These are phyloP conservation scores for Saxidomus purpurata DNA, from an alignment of 1,140 invertebrate genomes.

Conservation along the genomic window DNA sequence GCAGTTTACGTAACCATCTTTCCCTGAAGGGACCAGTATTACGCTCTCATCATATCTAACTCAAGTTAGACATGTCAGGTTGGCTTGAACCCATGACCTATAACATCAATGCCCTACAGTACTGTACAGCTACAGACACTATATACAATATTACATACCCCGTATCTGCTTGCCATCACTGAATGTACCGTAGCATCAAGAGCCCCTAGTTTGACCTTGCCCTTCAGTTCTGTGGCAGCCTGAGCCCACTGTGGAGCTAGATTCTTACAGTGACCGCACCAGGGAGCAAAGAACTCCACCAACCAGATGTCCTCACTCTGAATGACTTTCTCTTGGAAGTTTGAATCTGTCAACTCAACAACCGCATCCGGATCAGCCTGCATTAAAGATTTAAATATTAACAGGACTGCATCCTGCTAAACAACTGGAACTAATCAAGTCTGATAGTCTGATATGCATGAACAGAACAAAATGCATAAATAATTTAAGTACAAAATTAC, in stretches of 20 bases:
- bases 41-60: no score
- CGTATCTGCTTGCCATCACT: conserved; percentile 89
- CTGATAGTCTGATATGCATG: no score
- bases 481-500: no score
- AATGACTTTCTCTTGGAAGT: conserved; percentile 96
- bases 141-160: conserved; percentile 83
- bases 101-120: no score
- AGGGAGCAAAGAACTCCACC: conserved; percentile 98
- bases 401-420: no score
- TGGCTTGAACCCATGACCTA: no score
- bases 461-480: no score
- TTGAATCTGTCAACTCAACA: conserved; percentile 96
- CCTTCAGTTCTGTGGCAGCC: conserved; percentile 97
- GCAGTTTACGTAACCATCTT: no score
- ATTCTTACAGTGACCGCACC: conserved; percentile 95
- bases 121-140: no score
- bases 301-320: conserved; percentile 97
- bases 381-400: background rate
- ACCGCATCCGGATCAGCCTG: conserved; percentile 91
- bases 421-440: no score
- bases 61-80: no score
- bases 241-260: conserved; percentile 97
- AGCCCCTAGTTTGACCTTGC: conserved; percentile 97
- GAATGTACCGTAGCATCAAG: conserved; percentile 98
- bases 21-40: no score